Percentiles rank a stretch among this genome's conserved stretches.
These are phyloP conservation scores for Meteorus cinctellus DNA, from an alignment of 2,888 invertebrate genomes.

Conservation along the genomic window DNA sequence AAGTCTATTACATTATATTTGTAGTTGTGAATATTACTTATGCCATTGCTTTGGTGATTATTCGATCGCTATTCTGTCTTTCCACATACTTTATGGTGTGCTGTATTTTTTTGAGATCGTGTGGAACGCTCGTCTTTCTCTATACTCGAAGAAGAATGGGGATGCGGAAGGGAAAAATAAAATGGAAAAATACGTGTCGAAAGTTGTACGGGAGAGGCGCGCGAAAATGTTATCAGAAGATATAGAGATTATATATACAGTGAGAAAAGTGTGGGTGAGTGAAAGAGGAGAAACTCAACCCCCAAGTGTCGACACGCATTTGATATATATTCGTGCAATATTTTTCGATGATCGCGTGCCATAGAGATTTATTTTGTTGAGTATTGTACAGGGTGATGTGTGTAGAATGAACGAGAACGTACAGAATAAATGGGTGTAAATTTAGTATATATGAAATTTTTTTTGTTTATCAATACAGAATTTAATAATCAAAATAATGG, in stretches of 20 bases:
- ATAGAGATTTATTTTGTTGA: conserved; percentile 68
- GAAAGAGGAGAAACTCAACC: not conserved
- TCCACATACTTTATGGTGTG: conserved; percentile 17
- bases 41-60: conserved; percentile 71
- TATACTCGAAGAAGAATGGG: no score
- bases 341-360: conserved; percentile 74
- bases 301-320: conserved; percentile 66
- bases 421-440: not conserved
- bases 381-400: not conserved
- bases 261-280: no score
- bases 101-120: not conserved
- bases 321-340: conserved; percentile 73
- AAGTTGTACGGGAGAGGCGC: not conserved
- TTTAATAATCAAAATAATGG: no score
- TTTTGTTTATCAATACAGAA: no score
- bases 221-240: not conserved
- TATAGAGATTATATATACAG: not conserved
- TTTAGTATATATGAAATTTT: no score
- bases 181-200: no score
- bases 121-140: not conserved
- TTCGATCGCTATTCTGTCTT: conserved; percentile 43
- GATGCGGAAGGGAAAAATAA: not conserved
- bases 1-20: conserved; percentile 48
- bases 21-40: conserved; percentile 38
- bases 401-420: not conserved